Conservation (phyloP, 2,797 vertebrate genomes). For the Diceros bicornis region DNA sequence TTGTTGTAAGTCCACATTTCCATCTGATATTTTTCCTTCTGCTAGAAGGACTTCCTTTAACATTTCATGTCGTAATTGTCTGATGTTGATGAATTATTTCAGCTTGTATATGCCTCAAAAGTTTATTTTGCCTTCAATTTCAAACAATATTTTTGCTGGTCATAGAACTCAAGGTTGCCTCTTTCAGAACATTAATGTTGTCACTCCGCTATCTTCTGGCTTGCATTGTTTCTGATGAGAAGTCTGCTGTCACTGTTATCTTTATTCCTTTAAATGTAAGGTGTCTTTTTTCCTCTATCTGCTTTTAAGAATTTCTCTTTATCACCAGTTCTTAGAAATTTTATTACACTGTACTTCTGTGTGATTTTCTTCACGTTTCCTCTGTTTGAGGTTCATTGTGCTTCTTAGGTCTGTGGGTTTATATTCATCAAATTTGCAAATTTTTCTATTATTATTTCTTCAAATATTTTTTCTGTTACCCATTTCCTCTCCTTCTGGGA, state of each 20-base stretch:
- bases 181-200: not conserved
- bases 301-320: not conserved
- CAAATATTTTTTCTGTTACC: constrained; percentile 14
- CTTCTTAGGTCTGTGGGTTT: not conserved
- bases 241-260: not conserved
- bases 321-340: not conserved
- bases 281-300: not conserved
- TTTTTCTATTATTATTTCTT: not conserved
- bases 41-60: not conserved
- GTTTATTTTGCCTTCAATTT: not conserved
- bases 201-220: not conserved
- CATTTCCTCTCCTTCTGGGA: not conserved
- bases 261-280: constrained; percentile 18
- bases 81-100: not conserved
- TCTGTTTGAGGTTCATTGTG: not conserved
- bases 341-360: not conserved
- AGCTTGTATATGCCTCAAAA: not conserved
- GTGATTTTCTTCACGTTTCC: not conserved
- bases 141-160: not conserved
- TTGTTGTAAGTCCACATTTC: not conserved
- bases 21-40: not conserved
- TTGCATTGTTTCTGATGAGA: not conserved
- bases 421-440: not conserved
- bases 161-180: not conserved
- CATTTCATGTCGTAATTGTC: not conserved